Conservation (phyloP, 2,888 invertebrate species). For the Halictus quadricinctus region DNA sequence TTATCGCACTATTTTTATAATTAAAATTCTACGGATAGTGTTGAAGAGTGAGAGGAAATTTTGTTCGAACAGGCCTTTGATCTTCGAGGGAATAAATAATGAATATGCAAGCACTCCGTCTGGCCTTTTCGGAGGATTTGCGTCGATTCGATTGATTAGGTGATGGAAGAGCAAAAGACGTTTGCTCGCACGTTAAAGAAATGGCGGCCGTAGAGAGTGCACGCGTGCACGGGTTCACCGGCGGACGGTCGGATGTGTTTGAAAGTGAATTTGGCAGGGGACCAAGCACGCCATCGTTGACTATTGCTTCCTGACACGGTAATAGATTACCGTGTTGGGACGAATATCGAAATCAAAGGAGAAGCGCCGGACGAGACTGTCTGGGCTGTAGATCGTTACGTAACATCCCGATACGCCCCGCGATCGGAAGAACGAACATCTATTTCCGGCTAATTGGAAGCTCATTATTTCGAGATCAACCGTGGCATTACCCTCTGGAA, state of each 20-base stretch:
- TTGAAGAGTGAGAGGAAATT: too few relatives aligned
- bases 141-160: background rate
- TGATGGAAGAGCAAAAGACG: background rate
- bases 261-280: constrained; percentile 60
- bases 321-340: constrained; percentile 57
- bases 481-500: constrained; percentile 11
- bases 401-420: constrained; percentile 25
- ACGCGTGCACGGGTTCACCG: background rate
- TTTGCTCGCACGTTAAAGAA: background rate
- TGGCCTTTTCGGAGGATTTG: background rate
- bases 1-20: too few relatives aligned
- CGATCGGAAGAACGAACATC: constrained; percentile 41
- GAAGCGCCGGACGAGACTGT: background rate
- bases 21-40: too few relatives aligned
- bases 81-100: background rate
- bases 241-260: constrained; percentile 47
- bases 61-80: background rate
- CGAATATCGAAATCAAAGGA: constrained; percentile 51
- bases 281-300: constrained; percentile 60
- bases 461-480: constrained; percentile 49
- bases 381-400: constrained; percentile 19
- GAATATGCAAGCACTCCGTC: background rate
- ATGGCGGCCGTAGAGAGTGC: background rate
- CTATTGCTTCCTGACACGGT: constrained; percentile 61
- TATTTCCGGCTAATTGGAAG: constrained; percentile 51